Evolutionary conservation across 2,888 invertebrate species (phyloP).

Genomic region (Hofmannophila pseudospretella): DNA sequence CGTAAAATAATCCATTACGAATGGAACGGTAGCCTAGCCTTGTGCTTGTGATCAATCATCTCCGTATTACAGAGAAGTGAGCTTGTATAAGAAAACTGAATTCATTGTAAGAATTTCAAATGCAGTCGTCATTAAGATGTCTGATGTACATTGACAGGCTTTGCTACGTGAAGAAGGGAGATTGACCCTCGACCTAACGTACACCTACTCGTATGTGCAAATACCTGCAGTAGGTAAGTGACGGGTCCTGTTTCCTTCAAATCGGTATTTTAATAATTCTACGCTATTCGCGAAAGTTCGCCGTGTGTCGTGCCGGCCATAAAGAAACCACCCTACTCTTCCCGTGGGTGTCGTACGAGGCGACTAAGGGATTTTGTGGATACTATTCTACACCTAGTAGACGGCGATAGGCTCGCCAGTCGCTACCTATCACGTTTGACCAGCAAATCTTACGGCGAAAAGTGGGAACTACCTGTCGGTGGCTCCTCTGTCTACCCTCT

Average conservation of each 20-base stretch:
- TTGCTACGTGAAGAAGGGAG: conserved; percentile 29
- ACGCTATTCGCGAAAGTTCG: background rate
- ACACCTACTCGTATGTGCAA: conserved; percentile 31
- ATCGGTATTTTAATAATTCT: background rate
- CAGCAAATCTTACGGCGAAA: too few relatives aligned
- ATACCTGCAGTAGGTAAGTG: conserved; percentile 36
- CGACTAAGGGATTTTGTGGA: too few relatives aligned
- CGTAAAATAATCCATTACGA: conserved; percentile 1
- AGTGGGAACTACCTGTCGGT: too few relatives aligned
- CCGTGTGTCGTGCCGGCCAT: too few relatives aligned
- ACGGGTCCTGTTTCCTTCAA: conserved; percentile 6
- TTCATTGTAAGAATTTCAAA: background rate
- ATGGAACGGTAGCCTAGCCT: background rate
- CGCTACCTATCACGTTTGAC: too few relatives aligned
- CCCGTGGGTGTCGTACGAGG: too few relatives aligned
- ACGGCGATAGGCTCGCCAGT: too few relatives aligned
- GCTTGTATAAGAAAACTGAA: background rate
- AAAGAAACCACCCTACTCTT: too few relatives aligned
- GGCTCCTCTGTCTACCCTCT: too few relatives aligned
- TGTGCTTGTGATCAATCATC: conserved; percentile 2
- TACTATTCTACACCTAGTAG: too few relatives aligned
- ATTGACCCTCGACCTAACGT: conserved; percentile 36
- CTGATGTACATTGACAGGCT: background rate
- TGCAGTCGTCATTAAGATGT: background rate
- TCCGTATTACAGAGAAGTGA: background rate